Conservation (phyloP, 2,888 invertebrate species). For the Salticus scenicus region DNA sequence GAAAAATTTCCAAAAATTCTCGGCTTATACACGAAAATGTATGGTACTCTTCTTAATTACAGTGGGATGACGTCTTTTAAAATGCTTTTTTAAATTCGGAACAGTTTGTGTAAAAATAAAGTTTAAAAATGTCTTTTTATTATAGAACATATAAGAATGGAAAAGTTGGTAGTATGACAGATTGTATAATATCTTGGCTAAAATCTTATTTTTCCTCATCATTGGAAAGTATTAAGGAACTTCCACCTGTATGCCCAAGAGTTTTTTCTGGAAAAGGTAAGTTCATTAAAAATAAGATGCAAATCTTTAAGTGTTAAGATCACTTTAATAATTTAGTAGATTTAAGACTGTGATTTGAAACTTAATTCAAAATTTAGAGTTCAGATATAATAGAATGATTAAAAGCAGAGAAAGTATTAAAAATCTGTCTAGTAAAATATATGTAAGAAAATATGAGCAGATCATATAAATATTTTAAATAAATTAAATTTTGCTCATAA, state of each 20-base stretch:
- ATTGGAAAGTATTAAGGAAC: neutral
- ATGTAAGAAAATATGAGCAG: too few relatives aligned
- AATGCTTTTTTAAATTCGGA: too few relatives aligned
- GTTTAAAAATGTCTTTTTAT: too few relatives aligned
- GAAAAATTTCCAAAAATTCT: too few relatives aligned
- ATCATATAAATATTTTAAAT: too few relatives aligned
- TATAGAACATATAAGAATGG: neutral
- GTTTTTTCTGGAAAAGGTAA: neutral
- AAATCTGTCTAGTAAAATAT: neutral
- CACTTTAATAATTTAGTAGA: too few relatives aligned
- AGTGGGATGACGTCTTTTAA: too few relatives aligned
- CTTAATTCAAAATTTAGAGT: neutral
- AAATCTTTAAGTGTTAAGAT: too few relatives aligned
- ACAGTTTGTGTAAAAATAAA: too few relatives aligned
- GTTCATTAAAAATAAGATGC: neutral
- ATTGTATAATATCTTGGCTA: neutral
- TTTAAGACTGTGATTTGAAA: neutral
- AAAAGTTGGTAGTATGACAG: neutral
- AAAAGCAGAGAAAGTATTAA: neutral
- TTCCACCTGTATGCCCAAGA: neutral
- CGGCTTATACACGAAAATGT: too few relatives aligned
- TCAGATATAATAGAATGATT: neutral
- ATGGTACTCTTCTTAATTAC: too few relatives aligned
- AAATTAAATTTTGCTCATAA: too few relatives aligned
- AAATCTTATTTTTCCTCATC: neutral